Evolutionary conservation across 2,888 invertebrate genomes (phyloP), one percentile per base, ranked within the genome.

Genomic region (Smittia aterrima): DNA sequence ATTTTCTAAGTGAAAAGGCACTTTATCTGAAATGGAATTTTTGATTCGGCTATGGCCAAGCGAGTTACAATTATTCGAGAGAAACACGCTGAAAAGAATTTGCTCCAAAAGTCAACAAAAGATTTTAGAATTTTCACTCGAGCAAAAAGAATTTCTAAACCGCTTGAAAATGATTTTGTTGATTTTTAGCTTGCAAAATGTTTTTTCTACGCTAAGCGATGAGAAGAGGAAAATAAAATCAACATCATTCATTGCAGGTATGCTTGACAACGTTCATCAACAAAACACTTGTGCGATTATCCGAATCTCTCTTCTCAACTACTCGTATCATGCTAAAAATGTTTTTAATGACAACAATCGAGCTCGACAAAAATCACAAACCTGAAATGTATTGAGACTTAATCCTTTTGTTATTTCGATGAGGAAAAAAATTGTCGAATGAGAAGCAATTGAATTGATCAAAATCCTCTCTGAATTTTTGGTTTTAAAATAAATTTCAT

Each of bases 301-400:
- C 1, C 58, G 13, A 58, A 38, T 38, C 40, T 38, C 66, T 66
- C 67, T 20, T 6, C 16, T 54, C 27, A 40, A n/a, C 70, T n/a
- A 22, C 40, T 32, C 16, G 22, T 20, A 20, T 53, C 11, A 71
- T 27, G 25, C n/a, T 22, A 20, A 24, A 38, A 72, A 27, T 72
- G 72, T 72, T 72, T 72, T 40, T 72, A 72, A 62, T 62, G 72
- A 72, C 72, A 72, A 72, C 72, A 72, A 72, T 72, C 27, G 72
- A 62, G 70, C 20, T 38, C 58, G 40, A 62, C 20, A 66, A 20
- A 66, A 58, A 58, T 58, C 58, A 58, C 58, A 58, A 20, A 22
- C n/a, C 22, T 7, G 13, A 3, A 58, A 58, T 22, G 22, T 11
- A 4, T 47, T 47, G 25, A 70, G 6, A 18, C 53, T 70, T 70